A percentile compares a stretch with the other conserved stretches of the same genome.
phyloP scores from a whole-genome alignment of 2,797 vertebrate species.

The Scolopax rusticola region DNA sequence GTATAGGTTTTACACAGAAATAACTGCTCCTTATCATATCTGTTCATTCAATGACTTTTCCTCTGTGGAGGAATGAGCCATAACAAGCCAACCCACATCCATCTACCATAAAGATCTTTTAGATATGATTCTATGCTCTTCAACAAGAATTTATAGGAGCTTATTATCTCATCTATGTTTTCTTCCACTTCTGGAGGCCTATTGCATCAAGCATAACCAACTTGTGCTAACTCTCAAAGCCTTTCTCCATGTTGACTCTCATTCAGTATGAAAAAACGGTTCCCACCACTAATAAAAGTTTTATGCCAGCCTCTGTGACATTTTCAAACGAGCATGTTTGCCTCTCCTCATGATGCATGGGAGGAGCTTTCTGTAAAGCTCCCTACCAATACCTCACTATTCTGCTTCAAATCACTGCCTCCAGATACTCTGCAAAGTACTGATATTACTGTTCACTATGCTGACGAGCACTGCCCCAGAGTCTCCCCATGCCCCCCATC shows the following conservation, averaged over 20 bases:
- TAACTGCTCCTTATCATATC: not conserved
- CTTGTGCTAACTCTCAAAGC: not conserved
- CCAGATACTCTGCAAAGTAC: not conserved
- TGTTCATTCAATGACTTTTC: not conserved
- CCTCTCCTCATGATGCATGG: not conserved
- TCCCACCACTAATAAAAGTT: not conserved
- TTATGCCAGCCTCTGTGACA: not conserved
- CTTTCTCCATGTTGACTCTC: not conserved
- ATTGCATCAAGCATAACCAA: not conserved
- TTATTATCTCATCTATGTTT: not conserved
- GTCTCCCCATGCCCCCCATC: not conserved
- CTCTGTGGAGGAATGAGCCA: not conserved
- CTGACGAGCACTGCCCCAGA: not conserved
- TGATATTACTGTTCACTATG: not conserved
- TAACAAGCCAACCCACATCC: not conserved
- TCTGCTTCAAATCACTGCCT: not conserved
- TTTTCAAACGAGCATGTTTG: not conserved
- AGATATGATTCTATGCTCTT: not conserved
- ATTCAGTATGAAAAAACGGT: not conserved
- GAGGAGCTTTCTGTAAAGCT: not conserved
- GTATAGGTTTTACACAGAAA: not conserved
- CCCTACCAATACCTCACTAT: accelerated
- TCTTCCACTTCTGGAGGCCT: not conserved
- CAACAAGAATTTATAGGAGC: not conserved
- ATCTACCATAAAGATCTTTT: not conserved